Conservation (phyloP, 1,140 invertebrate species). For the Cydia pomonella region DNA sequence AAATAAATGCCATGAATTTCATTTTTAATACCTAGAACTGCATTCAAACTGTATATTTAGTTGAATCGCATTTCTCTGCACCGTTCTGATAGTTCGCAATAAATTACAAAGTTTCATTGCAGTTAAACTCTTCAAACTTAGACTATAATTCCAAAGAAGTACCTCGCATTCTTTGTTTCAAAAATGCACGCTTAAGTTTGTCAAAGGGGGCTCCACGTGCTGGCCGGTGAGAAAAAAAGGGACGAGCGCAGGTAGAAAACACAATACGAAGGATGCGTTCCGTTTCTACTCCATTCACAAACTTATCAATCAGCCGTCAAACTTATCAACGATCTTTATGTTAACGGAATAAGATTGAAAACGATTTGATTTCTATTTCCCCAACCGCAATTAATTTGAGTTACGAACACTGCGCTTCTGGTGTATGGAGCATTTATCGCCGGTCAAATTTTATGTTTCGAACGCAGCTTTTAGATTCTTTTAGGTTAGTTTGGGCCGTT, state of each 20-base stretch:
- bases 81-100: constrained; percentile 16
- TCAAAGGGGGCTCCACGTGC: constrained; percentile 16
- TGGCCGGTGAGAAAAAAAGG: constrained; percentile 57
- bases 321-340: constrained; percentile 29
- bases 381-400: constrained; percentile 25
- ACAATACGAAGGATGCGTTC: constrained; percentile 68
- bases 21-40: constrained; percentile 1
- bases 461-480: constrained; percentile 42
- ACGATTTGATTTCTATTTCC: constrained; percentile 24
- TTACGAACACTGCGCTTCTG: constrained; percentile 54
- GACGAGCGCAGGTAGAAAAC: constrained; percentile 72
- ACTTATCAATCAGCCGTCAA: constrained; percentile 31
- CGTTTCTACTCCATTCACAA: constrained; percentile 43
- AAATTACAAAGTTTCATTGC: constrained; percentile 19
- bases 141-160: neutral
- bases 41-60: constrained; percentile 14
- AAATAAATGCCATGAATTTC: neutral
- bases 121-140: too few species aligned
- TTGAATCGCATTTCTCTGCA: constrained; percentile 15
- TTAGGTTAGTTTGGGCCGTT: constrained; percentile 71
- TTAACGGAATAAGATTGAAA: constrained; percentile 38
- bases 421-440: constrained; percentile 55
- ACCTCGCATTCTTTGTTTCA: constrained; percentile 1
- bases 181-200: neutral
- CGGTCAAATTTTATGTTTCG: constrained; percentile 73